These are phyloP conservation scores for Scaptomyza cyrtandrae DNA, from an alignment of 2,888 invertebrate genomes.

Conservation along the genomic window DNA sequence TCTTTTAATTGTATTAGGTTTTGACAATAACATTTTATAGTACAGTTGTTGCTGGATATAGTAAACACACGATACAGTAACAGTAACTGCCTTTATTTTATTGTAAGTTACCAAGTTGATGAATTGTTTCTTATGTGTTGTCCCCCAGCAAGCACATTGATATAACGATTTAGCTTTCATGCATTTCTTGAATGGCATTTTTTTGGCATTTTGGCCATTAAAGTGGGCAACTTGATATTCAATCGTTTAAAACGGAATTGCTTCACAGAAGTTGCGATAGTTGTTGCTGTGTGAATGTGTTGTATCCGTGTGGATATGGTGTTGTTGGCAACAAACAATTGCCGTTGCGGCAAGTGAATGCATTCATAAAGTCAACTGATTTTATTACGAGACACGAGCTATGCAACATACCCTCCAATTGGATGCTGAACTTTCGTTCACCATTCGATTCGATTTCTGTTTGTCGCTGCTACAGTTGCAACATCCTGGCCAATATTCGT, in stretches of 20 bases:
- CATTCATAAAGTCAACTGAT: constrained; percentile 72
- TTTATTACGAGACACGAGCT: constrained; percentile 56
- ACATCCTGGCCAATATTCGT: constrained; percentile 59
- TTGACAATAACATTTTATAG: not conserved
- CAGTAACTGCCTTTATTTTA: too few relatives aligned
- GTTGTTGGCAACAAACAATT: constrained; percentile 21
- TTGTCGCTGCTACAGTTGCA: too few relatives aligned
- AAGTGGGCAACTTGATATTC: not conserved
- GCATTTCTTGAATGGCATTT: too few relatives aligned
- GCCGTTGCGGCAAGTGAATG: constrained; percentile 45
- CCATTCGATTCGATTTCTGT: constrained; percentile 28
- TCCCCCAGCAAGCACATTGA: too few relatives aligned
- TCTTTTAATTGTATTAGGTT: not conserved
- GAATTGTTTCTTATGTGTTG: too few relatives aligned
- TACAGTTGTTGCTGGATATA: not conserved
- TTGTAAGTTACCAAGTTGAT: too few relatives aligned
- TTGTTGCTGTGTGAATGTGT: too few relatives aligned
- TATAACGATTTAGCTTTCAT: too few relatives aligned
- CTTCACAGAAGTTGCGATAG: not conserved
- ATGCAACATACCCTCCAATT: constrained; percentile 30
- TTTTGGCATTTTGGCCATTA: not conserved
- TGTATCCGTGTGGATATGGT: not conserved
- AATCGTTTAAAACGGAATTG: not conserved
- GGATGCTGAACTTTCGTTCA: constrained; percentile 2
- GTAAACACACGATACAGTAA: too few relatives aligned